Base-by-base conservation (phyloP, 2,113 vertebrate species). In the Xiphophorus maculatus region DNA sequence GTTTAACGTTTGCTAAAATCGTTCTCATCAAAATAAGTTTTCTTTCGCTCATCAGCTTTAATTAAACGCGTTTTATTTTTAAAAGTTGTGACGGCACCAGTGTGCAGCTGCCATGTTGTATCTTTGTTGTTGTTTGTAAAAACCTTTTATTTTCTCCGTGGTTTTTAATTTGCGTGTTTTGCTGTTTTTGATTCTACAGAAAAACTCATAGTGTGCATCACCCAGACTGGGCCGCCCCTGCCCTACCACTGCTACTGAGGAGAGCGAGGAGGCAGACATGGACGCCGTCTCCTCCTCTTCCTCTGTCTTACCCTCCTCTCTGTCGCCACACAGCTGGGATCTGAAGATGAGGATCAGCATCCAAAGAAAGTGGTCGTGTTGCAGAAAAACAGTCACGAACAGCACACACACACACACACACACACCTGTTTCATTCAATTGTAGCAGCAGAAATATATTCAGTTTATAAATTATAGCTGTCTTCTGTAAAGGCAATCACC, bases 201-300 rank as follows among this genome's bases (percentile, higher is more conserved):
- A 94, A 95, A 94, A 93, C 91, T 95, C 92, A 95, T 95, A 32
- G 92, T 95, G 83, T 94, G 92, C 90, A 93, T 94, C 87, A 92
- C 93, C 84, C 93, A 89, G 87, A 92, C 91, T 19, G 91, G 89
- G 83, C 93, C 91, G 7, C 84, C 88, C 82, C 88, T 88, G 86
- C 93, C 95, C 82, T 91, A 94, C 90, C 94, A 94, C 91, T 92
- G 92, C 91, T 94, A 93, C 92, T 94, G 89, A 93, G 80, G 85
- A 88, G 86, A 88, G 90, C 90, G 73, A 48, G 44, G 44, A 58
- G 51, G 51, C 51, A 25, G 87, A 83, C 72, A 77, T 78, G 75
- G 73, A 91, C 78, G 77, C 74, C 44, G 79, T 76, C 85, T 80
- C 81, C 69, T 63, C 73, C 17, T 58, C 63, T 32, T 32, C 58